Base-by-base conservation (phyloP, 1,140 invertebrate species). In the Ctenoplectra terminalis region DNA sequence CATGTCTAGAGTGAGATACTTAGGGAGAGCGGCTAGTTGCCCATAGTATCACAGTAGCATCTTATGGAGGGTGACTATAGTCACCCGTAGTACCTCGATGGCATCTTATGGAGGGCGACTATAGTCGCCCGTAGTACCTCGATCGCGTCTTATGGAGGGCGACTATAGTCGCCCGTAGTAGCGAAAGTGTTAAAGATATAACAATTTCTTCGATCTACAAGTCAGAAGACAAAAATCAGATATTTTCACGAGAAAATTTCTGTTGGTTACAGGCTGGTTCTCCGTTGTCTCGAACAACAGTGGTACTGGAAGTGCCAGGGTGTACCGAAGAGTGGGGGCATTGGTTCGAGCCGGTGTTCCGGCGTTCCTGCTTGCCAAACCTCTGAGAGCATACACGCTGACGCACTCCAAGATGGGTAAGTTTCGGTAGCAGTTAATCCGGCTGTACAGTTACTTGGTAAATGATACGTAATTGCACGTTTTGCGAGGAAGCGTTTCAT, bases 341-440 rank as follows among this genome's bases (percentile, higher is more conserved):
- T 82, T 93, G 63, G 92, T 93, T 43, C 90, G 90, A 61, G 92
- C 92, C n/a, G 92, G 92, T 71, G 92, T 93, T 6, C 92, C 92
- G 11, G 91, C 92, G 37, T 93, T 93, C 84, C 82, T 93, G 60
- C 89, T 93, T 9, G 91, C 92, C 0, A 93, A 93, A 87, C 92
- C 92, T 40, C 84, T 93, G 20, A 83, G 92, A 79, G 92, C 92
- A 48, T 93, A 93, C 83, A 93, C 92, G 60, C 88, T 93, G 48
- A 93, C 92, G 52, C 92, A 93, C 37, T 93, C 92, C 8, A 93
- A 93, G 90, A 93, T 93, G 91, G 92, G 92, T 93, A 83, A 89
- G 91, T 87, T 76, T 54, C 26, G 37, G 23, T 54, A 43, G 43
- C 7, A 11, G 61, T 60, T 17, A 15, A 70, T 75, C 43, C 69